phyloP scores from a whole-genome alignment of 2,888 invertebrate species.

The Heliothis peltigera region DNA sequence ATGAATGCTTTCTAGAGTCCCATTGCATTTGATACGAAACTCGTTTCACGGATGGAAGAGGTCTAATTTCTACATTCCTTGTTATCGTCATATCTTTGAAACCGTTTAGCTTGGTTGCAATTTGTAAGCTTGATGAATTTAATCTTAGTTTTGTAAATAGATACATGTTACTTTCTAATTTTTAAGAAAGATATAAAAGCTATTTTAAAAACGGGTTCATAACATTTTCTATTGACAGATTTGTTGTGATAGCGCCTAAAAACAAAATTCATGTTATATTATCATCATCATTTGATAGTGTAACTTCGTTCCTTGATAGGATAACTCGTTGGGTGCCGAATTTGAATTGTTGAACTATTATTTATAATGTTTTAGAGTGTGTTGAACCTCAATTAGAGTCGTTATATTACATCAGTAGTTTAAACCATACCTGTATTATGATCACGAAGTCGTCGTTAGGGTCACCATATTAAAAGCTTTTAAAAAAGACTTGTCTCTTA shows the following conservation, averaged over 20 bases:
- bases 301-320: background rate
- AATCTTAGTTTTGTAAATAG: constrained; percentile 17
- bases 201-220: constrained; percentile 3
- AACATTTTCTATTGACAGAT: constrained; percentile 3
- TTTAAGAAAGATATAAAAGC: background rate
- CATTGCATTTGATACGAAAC: constrained; percentile 47
- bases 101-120: constrained; percentile 42
- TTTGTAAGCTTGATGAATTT: constrained; percentile 41
- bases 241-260: background rate
- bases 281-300: constrained; percentile 15
- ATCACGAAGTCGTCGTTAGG: constrained; percentile 54
- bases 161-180: background rate
- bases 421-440: constrained; percentile 66
- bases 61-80: constrained; percentile 54
- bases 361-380: constrained; percentile 67
- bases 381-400: constrained; percentile 81
- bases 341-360: constrained; percentile 33
- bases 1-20: constrained; percentile 21
- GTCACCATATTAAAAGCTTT: constrained; percentile 48
- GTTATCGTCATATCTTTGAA: constrained; percentile 46
- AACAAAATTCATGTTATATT: constrained; percentile 1
- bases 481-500: constrained; percentile 12
- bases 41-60: constrained; percentile 42
- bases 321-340: constrained; percentile 7
- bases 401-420: constrained; percentile 73